Conservation (phyloP, 1,140 invertebrate species). For the Apis laboriosa region DNA sequence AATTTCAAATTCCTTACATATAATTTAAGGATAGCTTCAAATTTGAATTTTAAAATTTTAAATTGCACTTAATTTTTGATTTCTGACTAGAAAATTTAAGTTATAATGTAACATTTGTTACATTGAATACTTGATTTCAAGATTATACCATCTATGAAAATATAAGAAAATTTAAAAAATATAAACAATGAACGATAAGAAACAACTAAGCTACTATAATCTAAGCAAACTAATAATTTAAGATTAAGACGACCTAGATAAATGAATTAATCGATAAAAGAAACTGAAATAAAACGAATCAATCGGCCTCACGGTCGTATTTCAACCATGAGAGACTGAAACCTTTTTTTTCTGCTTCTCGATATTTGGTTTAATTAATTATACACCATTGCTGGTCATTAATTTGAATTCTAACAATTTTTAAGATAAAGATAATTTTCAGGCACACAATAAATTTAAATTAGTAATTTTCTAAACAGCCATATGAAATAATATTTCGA, state of each 20-base stretch:
- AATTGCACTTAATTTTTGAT: background rate
- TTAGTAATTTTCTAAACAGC: background rate
- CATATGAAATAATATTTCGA: conserved; percentile 26
- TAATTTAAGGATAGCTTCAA: background rate
- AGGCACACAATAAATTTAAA: background rate
- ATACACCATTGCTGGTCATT: conserved; percentile 44
- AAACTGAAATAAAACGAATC: conserved; percentile 38
- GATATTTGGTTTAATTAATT: conserved; percentile 28
- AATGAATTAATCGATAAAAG: conserved; percentile 70
- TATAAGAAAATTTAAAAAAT: conserved; percentile 20
- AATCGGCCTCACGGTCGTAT: conserved; percentile 37
- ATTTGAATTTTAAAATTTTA: conserved; percentile 33
- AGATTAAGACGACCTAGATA: conserved; percentile 72
- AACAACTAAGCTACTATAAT: conserved; percentile 75
- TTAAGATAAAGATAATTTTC: conserved; percentile 1
- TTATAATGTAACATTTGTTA: background rate
- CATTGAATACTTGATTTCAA: conserved; percentile 20
- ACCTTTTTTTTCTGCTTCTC: conserved; percentile 47
- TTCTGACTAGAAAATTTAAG: conserved; percentile 23
- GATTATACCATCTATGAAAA: conserved; percentile 26
- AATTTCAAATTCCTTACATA: background rate
- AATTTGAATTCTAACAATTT: background rate
- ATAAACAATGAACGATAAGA: conserved; percentile 58
- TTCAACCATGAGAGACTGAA: conserved; percentile 41
- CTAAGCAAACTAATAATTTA: conserved; percentile 70